Evolutionary conservation across 2,888 invertebrate species (phyloP).

Genomic region (Podabrus alpinus): DNA sequence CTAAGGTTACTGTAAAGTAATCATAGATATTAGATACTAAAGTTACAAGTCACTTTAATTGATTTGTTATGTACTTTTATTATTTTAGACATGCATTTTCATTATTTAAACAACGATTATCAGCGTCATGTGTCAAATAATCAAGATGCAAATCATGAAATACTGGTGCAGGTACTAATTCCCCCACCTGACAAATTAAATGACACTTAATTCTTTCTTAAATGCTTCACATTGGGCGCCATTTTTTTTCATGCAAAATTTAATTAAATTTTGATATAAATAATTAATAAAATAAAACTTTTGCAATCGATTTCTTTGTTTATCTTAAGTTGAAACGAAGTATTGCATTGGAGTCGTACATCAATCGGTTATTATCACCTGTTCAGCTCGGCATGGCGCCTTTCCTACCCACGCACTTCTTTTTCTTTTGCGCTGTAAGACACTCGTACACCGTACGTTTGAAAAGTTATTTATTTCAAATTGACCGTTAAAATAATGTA

Average conservation of each 20-base stretch:
- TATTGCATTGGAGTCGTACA: constrained; percentile 44
- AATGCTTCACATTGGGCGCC: background rate
- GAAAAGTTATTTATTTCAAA: constrained; percentile 32
- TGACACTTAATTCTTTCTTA: background rate
- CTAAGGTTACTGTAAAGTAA: background rate
- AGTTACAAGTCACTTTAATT: background rate
- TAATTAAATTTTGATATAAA: background rate
- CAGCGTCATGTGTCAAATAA: background rate
- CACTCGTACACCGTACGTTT: constrained; percentile 26
- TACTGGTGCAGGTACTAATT: background rate
- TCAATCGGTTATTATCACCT: constrained; percentile 52
- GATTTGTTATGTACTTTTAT: background rate
- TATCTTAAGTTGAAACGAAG: constrained; percentile 35
- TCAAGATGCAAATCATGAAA: background rate
- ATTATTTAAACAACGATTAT: background rate
- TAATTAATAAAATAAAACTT: background rate
- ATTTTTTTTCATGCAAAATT: background rate
- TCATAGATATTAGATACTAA: background rate
- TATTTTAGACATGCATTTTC: background rate
- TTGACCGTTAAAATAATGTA: constrained; percentile 31
- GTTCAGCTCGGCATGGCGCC: constrained; percentile 49
- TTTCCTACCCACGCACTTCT: constrained; percentile 46
- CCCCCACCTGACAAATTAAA: background rate
- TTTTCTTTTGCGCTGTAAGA: constrained; percentile 37
- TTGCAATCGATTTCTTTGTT: background rate